Evolutionary conservation across 1,140 invertebrate species (phyloP).

Genomic region (Amyelois transitella): DNA sequence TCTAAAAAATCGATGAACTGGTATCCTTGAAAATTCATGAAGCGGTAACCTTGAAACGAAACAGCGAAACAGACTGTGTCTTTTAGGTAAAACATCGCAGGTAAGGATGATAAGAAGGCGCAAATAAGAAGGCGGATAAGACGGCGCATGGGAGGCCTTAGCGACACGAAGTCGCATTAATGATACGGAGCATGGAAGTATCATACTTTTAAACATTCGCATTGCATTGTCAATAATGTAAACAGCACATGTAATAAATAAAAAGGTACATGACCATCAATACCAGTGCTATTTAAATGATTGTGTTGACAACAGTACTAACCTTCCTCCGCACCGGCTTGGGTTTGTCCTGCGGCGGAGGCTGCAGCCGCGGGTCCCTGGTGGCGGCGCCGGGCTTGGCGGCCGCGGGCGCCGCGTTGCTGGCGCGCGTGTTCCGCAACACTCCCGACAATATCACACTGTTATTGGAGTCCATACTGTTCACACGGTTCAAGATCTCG

Average conservation of each 20-base stretch:
- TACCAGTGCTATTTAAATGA: no score
- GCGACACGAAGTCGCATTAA: no score
- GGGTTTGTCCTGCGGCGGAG: slow-evolving; percentile 62
- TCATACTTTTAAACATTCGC: background rate
- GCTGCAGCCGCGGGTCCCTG: slow-evolving; percentile 64
- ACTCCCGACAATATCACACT: slow-evolving; percentile 68
- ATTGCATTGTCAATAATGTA: background rate
- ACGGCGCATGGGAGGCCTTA: no score
- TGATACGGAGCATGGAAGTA: no score
- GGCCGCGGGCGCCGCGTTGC: slow-evolving; percentile 22
- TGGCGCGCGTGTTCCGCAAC: slow-evolving; percentile 40
- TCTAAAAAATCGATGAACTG: no score
- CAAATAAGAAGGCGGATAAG: no score
- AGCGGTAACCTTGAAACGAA: no score
- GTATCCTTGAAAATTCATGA: no score
- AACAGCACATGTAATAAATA: background rate
- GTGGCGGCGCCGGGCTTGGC: slow-evolving; percentile 34
- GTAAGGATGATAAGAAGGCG: no score
- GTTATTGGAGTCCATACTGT: slow-evolving; percentile 71
- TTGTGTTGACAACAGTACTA: slow-evolving; percentile 6
- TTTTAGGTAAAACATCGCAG: no score
- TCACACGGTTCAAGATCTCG: slow-evolving; percentile 68
- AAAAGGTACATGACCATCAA: background rate
- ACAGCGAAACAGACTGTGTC: no score
- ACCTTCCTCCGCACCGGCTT: slow-evolving; percentile 71